Evolutionary conservation across 2,113 vertebrate genomes (phyloP).

Genomic region (Parus major): DNA sequence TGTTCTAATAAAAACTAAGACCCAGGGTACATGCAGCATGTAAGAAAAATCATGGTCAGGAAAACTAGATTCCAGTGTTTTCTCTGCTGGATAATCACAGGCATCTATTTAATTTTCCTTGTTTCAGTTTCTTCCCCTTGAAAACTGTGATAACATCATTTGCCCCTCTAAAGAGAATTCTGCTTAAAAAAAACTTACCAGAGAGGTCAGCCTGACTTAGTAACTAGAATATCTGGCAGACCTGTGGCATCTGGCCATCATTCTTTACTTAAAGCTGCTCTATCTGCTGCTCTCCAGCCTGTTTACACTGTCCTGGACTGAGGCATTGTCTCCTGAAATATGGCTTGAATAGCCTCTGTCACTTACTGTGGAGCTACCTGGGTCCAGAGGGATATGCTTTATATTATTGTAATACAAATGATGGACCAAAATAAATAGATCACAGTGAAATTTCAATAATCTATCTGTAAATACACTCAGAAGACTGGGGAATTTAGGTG

Average conservation of each 20-base stretch:
- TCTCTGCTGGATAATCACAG: background rate
- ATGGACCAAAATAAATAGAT: background rate
- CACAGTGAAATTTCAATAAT: background rate
- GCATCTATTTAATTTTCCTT: background rate
- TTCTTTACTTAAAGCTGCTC: background rate
- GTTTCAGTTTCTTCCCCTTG: background rate
- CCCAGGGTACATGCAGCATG: background rate
- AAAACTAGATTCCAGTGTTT: background rate
- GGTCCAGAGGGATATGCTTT: background rate
- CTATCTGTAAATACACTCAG: background rate
- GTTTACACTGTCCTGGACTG: background rate
- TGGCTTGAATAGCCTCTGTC: rapidly evolving
- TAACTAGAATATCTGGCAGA: background rate
- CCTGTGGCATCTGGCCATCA: background rate
- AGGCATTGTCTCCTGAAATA: background rate
- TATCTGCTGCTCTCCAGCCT: background rate
- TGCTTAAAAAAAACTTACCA: background rate
- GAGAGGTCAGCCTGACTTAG: background rate
- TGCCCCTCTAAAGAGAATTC: background rate
- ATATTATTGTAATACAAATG: background rate
- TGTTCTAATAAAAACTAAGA: slow-evolving; percentile 37
- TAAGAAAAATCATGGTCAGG: background rate
- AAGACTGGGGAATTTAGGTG: background rate
- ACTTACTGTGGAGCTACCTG: background rate
- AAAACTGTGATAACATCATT: background rate